Evolutionary conservation across 2,797 vertebrate genomes (phyloP), one percentile per base, ranked within the genome.

Genomic region (Streptopelia turtur): DNA sequence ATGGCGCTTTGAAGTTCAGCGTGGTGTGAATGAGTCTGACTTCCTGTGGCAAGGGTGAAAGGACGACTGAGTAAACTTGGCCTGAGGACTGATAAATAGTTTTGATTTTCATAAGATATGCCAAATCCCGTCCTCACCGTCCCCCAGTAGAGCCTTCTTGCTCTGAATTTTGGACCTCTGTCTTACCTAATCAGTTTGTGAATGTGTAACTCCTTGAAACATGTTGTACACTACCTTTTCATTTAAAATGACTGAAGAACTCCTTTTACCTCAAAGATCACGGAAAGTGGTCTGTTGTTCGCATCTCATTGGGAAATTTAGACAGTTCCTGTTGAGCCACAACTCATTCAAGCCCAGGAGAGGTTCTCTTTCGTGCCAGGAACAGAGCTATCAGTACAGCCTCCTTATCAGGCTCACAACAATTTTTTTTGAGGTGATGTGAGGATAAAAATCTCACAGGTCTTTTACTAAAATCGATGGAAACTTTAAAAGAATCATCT

Each of bases 31-130:
- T 92, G 89, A 96, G 93, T 11, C 83, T 57, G 61, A 76, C 75
- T 96, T 94, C 95, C 94, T 95, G 91, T 88, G 87, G 93, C 83
- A 89, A 60, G 81, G 90, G 88, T 83, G 89, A 96, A 82, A 86
- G 81, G 89, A 95, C 74, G 93, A 91, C 93, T 95, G 82, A 87
- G 55, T 94, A 92, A 95, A 96, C 83, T 93, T 92, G 76, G 80
- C 83, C 71, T 53, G 68, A 59, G 47, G 52, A 65, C 3, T 89
- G 82, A 76, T 80, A 92, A 83, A 92, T 55, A 85, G 59, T 61
- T 75, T 56, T 86, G 17, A 74, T 93, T 92, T 79, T 92, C 35
- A 12, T 59, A 72, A 94, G 81, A 89, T 87, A 41, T 0, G 1
- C 57, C 41, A 72, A 50, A 71, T 70, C 49, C 25, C 31, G 30